Base-by-base conservation (phyloP, 2,888 invertebrate species). In the Cheilosia vulpina region DNA sequence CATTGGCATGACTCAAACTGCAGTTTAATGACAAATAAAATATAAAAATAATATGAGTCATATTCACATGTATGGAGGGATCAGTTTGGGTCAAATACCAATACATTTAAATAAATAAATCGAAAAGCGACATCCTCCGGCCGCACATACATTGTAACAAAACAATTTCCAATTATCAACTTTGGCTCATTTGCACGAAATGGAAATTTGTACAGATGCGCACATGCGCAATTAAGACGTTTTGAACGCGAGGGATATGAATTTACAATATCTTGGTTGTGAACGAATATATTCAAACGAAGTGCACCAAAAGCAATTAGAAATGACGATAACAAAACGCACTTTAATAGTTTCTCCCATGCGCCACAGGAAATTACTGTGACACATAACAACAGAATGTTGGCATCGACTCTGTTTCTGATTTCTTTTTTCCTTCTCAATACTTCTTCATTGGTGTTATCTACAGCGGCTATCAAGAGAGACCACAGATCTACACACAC, bases 341-440 rank as follows among this genome's bases (percentile, higher is more conserved):
- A 43, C 31, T 19, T 21, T 11, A 27, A 41, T 50, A 19, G 55
- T 41, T 34, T 72, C 21, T 53, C 31, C 53, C 31, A 53, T 11
- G 17, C 9, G 21, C 11, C 38, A 38, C 31, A 31, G 52, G 53
- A 72, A 43, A 31, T 52, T 43, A 31, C 41, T 15, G 60, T 72
- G 72, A 72, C 72, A 72, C 72, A 72, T 53, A 53, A 53, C 43
- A 15, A 7, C 5, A 19, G 72, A 72, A 72, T 72, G 52, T 53
- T 62, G 27, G 27, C 60, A 27, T 71, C 71, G 60, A 15, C 58
- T 38, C 24, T 52, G 52, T 5, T 13, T 27, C 13, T n/a, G 34
- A 21, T 50, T 17, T 43, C 1, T n/a, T 4, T 34, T 50, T n/a
- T 24, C 15, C 15, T 31, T 45, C 11, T 11, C 34, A 24, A 9